A percentile compares a stretch with the other conserved stretches of the same genome.
Conservation (phyloP, 2,113 vertebrate species). For the Anarhynchus alexandrinus region DNA sequence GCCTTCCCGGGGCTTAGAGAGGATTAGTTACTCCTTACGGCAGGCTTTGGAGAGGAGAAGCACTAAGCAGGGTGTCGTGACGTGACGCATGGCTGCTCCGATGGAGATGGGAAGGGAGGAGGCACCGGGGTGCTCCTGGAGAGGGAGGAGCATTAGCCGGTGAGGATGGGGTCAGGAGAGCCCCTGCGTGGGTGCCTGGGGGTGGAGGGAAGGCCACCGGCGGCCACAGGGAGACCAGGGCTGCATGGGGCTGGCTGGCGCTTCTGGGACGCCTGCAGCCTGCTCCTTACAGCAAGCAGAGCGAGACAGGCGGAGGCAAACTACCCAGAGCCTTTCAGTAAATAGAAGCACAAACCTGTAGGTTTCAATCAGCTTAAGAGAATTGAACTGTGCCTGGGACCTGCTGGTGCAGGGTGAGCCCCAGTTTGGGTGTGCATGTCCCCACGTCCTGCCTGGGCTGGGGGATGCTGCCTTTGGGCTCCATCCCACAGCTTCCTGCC, state of each 20-base stretch:
- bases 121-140: not conserved
- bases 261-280: not conserved
- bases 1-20: not conserved
- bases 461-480: not conserved
- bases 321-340: not conserved
- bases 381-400: not conserved
- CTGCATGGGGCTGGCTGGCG: not conserved
- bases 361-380: conserved; percentile 10
- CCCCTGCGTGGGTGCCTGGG: not conserved
- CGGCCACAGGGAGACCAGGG: not conserved
- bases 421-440: not conserved
- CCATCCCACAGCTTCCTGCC: not conserved
- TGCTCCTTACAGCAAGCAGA: not conserved
- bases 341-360: not conserved
- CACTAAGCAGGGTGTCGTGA: not conserved
- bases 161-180: conserved; percentile 13
- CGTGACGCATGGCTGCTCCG: not conserved
- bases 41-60: conserved; percentile 20
- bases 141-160: not conserved
- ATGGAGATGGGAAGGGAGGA: not conserved
- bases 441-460: not conserved
- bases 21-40: conserved; percentile 2
- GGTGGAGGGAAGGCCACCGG: not conserved
- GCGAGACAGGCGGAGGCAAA: not conserved
- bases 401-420: not conserved